phyloP scores from a whole-genome alignment of 2,888 invertebrate genomes.

The Ctenicera cuprea region DNA sequence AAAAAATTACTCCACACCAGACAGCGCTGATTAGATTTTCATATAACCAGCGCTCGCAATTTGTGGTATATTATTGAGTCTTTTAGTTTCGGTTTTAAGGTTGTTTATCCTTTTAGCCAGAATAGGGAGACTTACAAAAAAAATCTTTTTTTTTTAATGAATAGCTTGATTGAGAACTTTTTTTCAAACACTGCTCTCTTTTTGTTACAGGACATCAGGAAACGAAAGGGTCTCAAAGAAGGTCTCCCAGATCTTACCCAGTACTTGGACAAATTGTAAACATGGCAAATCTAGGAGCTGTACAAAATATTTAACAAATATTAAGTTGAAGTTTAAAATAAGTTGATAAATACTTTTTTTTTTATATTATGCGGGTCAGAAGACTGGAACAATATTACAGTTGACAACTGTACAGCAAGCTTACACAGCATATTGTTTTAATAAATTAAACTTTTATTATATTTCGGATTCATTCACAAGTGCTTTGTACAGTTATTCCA shows the following conservation, averaged over 20 bases:
- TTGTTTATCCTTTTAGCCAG: slow-evolving; percentile 66
- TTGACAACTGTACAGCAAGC: slow-evolving; percentile 29
- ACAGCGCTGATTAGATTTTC: slow-evolving; percentile 62
- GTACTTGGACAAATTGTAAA: slow-evolving; percentile 99
- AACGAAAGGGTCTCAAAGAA: slow-evolving; percentile 99
- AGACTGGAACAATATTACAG: slow-evolving; percentile 32
- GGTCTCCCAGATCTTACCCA: slow-evolving; percentile 95
- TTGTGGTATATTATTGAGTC: slow-evolving; percentile 71
- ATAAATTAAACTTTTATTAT: slow-evolving; percentile 30
- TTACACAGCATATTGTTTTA: slow-evolving; percentile 19
- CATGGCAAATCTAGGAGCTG: slow-evolving; percentile 67
- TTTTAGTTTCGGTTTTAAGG: slow-evolving; percentile 72
- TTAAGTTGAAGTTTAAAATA: slow-evolving; percentile 50
- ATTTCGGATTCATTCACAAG: slow-evolving; percentile 34
- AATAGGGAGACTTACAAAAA: slow-evolving; percentile 73
- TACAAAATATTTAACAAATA: slow-evolving; percentile 70
- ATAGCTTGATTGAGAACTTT: no score
- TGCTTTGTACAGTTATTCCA: slow-evolving; percentile 53
- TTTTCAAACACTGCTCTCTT: no score
- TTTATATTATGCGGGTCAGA: slow-evolving; percentile 32
- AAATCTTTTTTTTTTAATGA: no score
- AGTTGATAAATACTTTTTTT: slow-evolving; percentile 43
- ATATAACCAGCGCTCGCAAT: slow-evolving; percentile 64
- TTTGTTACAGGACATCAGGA: slow-evolving; percentile 93
- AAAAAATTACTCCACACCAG: slow-evolving; percentile 55